Base-by-base conservation (phyloP, 2,113 vertebrate genomes). In the Calidris pugnax region DNA sequence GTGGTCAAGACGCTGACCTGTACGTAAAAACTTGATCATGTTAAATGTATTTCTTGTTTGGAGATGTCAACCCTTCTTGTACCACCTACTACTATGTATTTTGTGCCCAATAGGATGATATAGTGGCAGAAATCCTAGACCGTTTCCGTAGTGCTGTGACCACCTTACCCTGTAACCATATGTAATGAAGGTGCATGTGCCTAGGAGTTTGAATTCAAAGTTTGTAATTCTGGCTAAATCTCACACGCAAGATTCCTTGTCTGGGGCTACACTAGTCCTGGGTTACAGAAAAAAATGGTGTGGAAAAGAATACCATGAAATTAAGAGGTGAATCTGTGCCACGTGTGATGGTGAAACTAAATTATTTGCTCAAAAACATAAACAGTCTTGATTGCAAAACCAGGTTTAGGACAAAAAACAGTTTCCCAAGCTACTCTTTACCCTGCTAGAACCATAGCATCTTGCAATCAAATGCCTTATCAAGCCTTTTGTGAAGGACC, bases 381-480 rank as follows among this genome's bases (percentile, higher is more conserved):
- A 50, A 72, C 0, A 0, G 1, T 62, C 7, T 57, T 66, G 20
- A 5, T 66, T 81, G 71, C 45, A 69, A 66, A 82, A 37, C 35
- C 39, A 30, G 30, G 32, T 47, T 64, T 48, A 71, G 27, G 23
- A 51, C 32, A n/a, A 79, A 72, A 82, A 59, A 2, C 4, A 45
- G 33, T 77, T 90, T 78, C 59, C 69, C 23, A 67, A 30, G 30
- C n/a, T 76, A 10, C 43, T 67, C 12, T 93, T 86, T 30, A 72
- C 13, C 19, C 41, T 11, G 2, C 30, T 82, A 60, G 22, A 76
- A 47, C 57, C 41, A 50, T 59, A 62, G 4, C 27, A 26, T 69
- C 73, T 89, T 90, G 69, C 33, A 72, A 14, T 71, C 32, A 74
- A 63, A 88, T 88, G 85, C 85, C 90, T 96, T 90, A 88, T 64